Base-by-base conservation (phyloP, 2,113 vertebrate genomes). In the Oophaga pumilio region DNA sequence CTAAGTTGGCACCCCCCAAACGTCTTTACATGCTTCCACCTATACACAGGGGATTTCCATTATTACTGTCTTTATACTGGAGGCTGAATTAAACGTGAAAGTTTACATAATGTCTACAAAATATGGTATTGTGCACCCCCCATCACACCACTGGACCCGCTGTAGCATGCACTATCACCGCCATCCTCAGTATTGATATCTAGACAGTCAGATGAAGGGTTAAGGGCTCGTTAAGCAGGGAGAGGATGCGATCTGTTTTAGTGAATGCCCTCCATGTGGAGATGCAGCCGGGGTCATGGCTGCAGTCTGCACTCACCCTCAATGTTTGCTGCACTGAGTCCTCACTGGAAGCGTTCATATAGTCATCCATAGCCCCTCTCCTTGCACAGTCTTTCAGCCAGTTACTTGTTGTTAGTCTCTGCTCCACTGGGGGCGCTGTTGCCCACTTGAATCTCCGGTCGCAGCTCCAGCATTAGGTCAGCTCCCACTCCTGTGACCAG, bases 401-500 rank as follows among this genome's bases (percentile, higher is more conserved):
- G 26, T 53, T 49, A 13, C 22, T 86, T 43, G 1, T 26, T 26
- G 13, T 81, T 60, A 50, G 6, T 64, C n/a, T 64, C 43, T 7
- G 13, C 73, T 28, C 8, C 26, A 33, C 18, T 24, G 26, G 50
- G 9, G 62, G 9, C 11, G 10, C 12, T n/a, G 1, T 20, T 82
- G 22, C 18, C 13, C 78, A 90, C 89, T 43, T 76, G 81, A 17
- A 90, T 80, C 77, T 90, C 89, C 1, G 89, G 79, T 43, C 71
- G 71, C 8, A 90, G 86, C 43, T 77, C 82, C n/a, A 86, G 81
- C 77, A 90, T 87, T 8, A 43, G 86, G 10, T 89, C 69, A 15
- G 89, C 89, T 17, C 89, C 89, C 1, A 90, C 83, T 15, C 88
- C 89, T 0, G 88, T 85, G 14, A 89, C 89, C 77, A 89, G 56